A percentile compares a stretch with the other conserved stretches of the same genome.
Evolutionary conservation across 1,140 invertebrate species (phyloP).

Genomic region (Homarus americanus): DNA sequence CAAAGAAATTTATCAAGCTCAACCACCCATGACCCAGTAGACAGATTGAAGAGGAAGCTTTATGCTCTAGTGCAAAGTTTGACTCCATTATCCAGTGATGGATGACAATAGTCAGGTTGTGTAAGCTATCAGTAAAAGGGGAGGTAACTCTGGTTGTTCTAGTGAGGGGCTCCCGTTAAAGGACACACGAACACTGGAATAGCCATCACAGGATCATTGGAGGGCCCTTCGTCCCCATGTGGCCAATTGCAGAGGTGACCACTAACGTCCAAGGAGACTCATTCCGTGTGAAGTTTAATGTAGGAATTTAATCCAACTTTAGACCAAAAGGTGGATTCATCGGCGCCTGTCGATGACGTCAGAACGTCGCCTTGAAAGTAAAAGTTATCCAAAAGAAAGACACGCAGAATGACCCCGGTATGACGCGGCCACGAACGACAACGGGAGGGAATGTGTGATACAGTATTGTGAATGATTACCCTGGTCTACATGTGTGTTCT

Average conservation of each 20-base stretch:
- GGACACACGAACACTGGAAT: neutral
- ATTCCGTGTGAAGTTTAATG: slow-evolving; percentile 26
- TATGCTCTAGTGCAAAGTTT: neutral
- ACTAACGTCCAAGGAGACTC: slow-evolving; percentile 41
- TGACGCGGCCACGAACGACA: slow-evolving; percentile 35
- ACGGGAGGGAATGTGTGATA: slow-evolving; percentile 66
- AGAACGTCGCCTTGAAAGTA: neutral
- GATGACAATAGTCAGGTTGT: neutral
- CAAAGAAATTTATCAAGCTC: slow-evolving; percentile 99
- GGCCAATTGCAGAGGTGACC: slow-evolving; percentile 26
- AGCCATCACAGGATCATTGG: slow-evolving; percentile 10
- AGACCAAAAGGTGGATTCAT: neutral
- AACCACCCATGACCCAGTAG: slow-evolving; percentile 78
- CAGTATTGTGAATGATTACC: slow-evolving; percentile 65
- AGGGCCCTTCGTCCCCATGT: too few species aligned
- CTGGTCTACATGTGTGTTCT: slow-evolving; percentile 61
- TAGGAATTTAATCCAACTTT: slow-evolving; percentile 8
- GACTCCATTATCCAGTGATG: slow-evolving; percentile 12
- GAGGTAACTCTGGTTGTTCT: neutral
- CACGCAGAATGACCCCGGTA: too few species aligned
- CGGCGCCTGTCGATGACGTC: neutral
- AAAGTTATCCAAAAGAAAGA: slow-evolving; percentile 21
- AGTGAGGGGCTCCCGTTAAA: neutral
- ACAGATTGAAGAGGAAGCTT: neutral
- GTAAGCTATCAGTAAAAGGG: neutral